Conservation (phyloP, 2,888 invertebrate genomes). For the Disparrhopalites patrizii region DNA sequence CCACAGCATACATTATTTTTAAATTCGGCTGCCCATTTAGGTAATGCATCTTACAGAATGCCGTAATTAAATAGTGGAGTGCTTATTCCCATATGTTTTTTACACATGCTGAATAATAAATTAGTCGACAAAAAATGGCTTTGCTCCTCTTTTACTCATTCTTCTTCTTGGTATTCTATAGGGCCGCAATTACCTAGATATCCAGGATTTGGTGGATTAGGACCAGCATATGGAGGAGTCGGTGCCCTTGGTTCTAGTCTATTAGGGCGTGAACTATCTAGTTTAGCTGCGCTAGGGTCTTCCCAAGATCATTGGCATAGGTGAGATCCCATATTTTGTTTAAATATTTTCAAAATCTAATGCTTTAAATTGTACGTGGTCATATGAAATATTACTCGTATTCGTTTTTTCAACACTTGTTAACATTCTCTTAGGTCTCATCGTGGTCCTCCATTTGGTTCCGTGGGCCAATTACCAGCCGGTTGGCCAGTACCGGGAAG, state of each 20-base stretch:
- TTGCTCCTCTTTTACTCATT: too few relatives aligned
- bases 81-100: too few relatives aligned
- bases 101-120: too few relatives aligned
- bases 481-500: conserved; percentile 40
- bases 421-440: conserved; percentile 36
- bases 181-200: conserved; percentile 44
- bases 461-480: conserved; percentile 28
- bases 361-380: background rate
- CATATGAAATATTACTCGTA: too few relatives aligned
- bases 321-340: conserved; percentile 21
- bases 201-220: conserved; percentile 42
- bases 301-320: conserved; percentile 45
- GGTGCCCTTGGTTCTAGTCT: conserved; percentile 45
- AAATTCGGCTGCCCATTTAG: conserved; percentile 42
- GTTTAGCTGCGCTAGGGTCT: conserved; percentile 38
- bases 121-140: too few relatives aligned
- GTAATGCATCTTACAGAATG: too few relatives aligned
- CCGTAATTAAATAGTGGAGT: too few relatives aligned
- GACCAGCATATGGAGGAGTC: conserved; percentile 46
- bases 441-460: conserved; percentile 33
- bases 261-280: conserved; percentile 42
- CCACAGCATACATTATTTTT: conserved; percentile 40
- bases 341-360: background rate
- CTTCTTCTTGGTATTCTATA: conserved; percentile 27
- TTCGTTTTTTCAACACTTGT: too few relatives aligned